Conservation (phyloP, 2,888 invertebrate genomes). For the Horisme vitalbata region DNA sequence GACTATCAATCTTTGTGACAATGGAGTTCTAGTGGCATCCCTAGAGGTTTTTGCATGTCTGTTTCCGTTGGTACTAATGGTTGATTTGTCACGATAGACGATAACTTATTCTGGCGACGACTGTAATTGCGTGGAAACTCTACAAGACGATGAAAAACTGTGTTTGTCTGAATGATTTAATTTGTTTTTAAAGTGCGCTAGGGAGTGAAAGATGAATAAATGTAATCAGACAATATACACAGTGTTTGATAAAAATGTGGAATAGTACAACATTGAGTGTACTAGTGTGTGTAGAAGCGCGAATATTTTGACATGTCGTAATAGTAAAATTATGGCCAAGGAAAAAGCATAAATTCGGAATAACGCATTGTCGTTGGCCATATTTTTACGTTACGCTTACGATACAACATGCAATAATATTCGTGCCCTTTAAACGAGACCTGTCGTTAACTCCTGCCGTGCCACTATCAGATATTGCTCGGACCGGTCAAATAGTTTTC, state of each 20-base stretch:
- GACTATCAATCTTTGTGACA: too few relatives aligned
- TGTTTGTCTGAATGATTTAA: conserved; percentile 15
- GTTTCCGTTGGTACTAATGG: conserved; percentile 21
- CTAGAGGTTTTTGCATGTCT: conserved; percentile 16
- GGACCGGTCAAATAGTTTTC: conserved; percentile 27
- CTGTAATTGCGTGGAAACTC: conserved; percentile 26
- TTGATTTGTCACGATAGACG: conserved; percentile 22
- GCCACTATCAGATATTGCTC: conserved; percentile 27
- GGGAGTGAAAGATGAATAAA: conserved; percentile 8
- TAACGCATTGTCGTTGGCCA: too few relatives aligned
- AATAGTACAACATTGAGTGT: too few relatives aligned
- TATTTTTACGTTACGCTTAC: too few relatives aligned
- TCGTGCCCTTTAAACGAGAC: too few relatives aligned
- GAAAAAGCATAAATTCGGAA: too few relatives aligned
- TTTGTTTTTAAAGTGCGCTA: not conserved
- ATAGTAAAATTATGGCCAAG: too few relatives aligned
- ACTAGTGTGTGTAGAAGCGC: too few relatives aligned
- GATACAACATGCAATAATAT: too few relatives aligned
- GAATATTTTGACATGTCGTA: too few relatives aligned
- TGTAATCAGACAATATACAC: conserved; percentile 1
- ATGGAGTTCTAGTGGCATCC: not conserved
- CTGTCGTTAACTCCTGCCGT: conserved; percentile 6
- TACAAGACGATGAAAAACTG: conserved; percentile 20
- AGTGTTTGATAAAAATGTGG: too few relatives aligned
- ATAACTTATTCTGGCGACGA: conserved; percentile 22